A percentile compares a stretch with the other conserved stretches of the same genome.
Evolutionary conservation across 2,888 invertebrate species (phyloP).

Genomic region (Stenodera caucasica): DNA sequence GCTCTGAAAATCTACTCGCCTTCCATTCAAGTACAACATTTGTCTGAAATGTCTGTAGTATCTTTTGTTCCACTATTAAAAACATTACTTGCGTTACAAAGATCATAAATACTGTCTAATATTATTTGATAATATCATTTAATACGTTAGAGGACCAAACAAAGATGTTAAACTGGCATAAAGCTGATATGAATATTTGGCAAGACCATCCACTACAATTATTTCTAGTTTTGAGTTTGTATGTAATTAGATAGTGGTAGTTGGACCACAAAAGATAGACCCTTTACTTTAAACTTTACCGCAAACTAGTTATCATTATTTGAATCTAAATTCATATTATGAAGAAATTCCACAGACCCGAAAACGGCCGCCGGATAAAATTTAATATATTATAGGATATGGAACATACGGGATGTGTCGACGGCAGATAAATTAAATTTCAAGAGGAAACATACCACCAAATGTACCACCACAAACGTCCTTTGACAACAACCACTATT

Average conservation of each 20-base stretch:
- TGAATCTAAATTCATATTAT: conserved; percentile 5
- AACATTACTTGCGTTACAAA: conserved; percentile 45
- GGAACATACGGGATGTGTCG: neutral
- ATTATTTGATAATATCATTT: conserved; percentile 38
- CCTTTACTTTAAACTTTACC: neutral
- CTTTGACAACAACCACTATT: neutral
- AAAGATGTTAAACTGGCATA: conserved; percentile 37
- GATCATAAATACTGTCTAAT: conserved; percentile 43
- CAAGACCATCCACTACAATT: conserved; percentile 20
- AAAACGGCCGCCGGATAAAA: neutral
- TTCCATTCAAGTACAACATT: conserved; percentile 42
- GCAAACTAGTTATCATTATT: neutral
- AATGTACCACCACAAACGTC: neutral
- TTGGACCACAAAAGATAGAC: neutral
- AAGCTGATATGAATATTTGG: conserved; percentile 41
- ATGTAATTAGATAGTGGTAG: neutral
- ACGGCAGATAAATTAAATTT: conserved; percentile 4
- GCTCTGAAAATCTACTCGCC: conserved; percentile 42
- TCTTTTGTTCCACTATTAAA: conserved; percentile 43
- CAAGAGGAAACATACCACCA: neutral
- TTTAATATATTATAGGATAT: neutral
- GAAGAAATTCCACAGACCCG: neutral
- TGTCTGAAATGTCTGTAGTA: conserved; percentile 47
- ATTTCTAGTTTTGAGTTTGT: neutral
- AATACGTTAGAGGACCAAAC: neutral